phyloP scores from a whole-genome alignment of 2,888 invertebrate species.

The Lapara coniferarum region DNA sequence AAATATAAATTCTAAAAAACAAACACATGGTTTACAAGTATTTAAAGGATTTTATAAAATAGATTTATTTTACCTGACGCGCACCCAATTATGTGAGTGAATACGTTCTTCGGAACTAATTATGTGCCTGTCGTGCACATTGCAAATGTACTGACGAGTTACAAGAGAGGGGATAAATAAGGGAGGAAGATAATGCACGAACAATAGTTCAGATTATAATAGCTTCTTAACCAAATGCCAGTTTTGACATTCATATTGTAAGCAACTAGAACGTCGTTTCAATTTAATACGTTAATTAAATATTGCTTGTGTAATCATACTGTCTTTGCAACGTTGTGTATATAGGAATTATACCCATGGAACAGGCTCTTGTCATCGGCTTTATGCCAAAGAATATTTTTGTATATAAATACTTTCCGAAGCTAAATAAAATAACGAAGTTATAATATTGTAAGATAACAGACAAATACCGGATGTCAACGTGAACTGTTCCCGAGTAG shows the following conservation, averaged over 20 bases:
- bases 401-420: too few species aligned
- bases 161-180: constrained; percentile 18
- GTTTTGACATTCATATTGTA: constrained; percentile 7
- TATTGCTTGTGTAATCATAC: background rate
- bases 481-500: too few species aligned
- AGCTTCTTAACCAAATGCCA: background rate
- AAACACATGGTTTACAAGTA: too few species aligned
- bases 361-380: too few species aligned
- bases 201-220: constrained; percentile 4
- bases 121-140: background rate
- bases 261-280: background rate
- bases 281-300: background rate
- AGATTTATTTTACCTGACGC: too few species aligned
- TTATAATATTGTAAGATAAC: too few species aligned
- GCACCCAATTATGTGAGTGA: background rate
- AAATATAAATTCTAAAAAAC: too few species aligned
- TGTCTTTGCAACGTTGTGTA: background rate
- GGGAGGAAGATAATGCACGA: background rate
- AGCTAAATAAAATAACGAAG: too few species aligned
- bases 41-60: too few species aligned
- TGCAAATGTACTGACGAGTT: background rate
- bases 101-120: background rate
- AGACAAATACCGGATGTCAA: too few species aligned
- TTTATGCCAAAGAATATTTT: too few species aligned
- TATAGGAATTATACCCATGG: background rate